Base-by-base conservation (phyloP, 1,140 invertebrate species). In the Achroia grisella region DNA sequence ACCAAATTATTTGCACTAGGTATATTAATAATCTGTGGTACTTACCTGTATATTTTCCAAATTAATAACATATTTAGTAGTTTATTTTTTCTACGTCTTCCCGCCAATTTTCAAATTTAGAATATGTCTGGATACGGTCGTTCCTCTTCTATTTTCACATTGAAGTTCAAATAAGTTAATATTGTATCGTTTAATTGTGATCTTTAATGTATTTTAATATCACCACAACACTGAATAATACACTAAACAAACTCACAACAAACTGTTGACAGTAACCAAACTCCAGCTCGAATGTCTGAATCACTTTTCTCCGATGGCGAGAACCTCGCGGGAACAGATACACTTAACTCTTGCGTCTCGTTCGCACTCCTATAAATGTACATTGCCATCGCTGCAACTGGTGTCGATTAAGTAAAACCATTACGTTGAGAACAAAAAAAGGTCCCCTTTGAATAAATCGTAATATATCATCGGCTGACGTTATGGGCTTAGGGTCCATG, bases 401-500 rank as follows among this genome's bases (percentile, higher is more conserved):
- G 44, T 57, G 63, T 66, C 81, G 81, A 82, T 82, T 82, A 79
- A 73, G 57, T 76, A 65, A 79, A 78, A 75, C 78, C 77, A 82
- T 85, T 82, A 82, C 78, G 56, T 48, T 44, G 69, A 82, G 81
- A 85, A 85, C 81, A 85, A 85, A 85, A 85, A 85, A 82, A 67
- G 79, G 77, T 81, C 76, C 81, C 81, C 81, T 85, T 79, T 80
- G 75, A 79, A 65, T 66, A 85, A 85, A 82, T 82, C 50, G 78
- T 78, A 79, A 85, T 85, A 80, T 82, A 85, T 85, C 81, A 85
- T 85, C 78, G 65, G 49, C 63, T 85, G 81, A 85, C 81, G 68
- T 77, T 66, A 67, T 69, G 62, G 65, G 66, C 66, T 61, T 70
- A 62, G 81, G 81, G 78, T 71, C 73, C 64, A 70, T 45, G 34